phyloP scores from a whole-genome alignment of 23 tunicate genomes.

The Ciona savignyi region DNA sequence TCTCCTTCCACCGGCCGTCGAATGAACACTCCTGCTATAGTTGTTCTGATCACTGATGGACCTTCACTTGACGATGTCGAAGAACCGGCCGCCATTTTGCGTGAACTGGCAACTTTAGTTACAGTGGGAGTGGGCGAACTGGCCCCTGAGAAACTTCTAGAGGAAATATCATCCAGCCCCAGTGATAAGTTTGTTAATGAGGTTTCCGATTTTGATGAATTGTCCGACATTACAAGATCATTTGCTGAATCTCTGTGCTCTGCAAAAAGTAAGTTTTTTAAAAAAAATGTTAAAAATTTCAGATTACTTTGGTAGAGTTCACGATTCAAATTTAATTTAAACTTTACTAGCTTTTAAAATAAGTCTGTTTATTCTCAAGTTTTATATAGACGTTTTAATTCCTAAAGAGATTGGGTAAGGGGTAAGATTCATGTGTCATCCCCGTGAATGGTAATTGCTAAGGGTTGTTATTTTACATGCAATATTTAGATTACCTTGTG shows the following conservation, averaged over 20 bases:
- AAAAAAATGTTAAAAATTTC: too few relatives aligned
- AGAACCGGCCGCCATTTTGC: slow-evolving; percentile 17
- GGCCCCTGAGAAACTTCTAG: slow-evolving; percentile 2
- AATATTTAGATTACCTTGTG: too few relatives aligned
- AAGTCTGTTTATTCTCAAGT: too few relatives aligned
- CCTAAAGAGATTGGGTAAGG: too few relatives aligned
- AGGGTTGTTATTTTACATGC: too few relatives aligned
- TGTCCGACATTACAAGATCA: slow-evolving; percentile 2
- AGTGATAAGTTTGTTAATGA: slow-evolving; percentile 23
- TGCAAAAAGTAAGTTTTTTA: slow-evolving; percentile 23
- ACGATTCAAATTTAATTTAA: too few relatives aligned
- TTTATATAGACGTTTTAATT: too few relatives aligned
- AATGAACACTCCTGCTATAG: slow-evolving; percentile 17
- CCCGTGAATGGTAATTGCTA: too few relatives aligned
- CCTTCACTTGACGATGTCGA: slow-evolving; percentile 24
- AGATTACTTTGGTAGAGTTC: too few relatives aligned
- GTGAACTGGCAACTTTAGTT: slow-evolving; percentile 25
- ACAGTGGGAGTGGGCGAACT: slow-evolving; percentile 33
- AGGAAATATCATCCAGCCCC: slow-evolving; percentile 26
- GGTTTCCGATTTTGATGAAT: slow-evolving; percentile 26
- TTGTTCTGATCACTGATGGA: slow-evolving; percentile 33
- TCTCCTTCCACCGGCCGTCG: slow-evolving; percentile 14
- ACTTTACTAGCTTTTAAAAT: too few relatives aligned
- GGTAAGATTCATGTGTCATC: too few relatives aligned
- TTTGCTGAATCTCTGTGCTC: slow-evolving; percentile 25